phyloP scores from a whole-genome alignment of 2,888 invertebrate species.

The Clostera curtula region DNA sequence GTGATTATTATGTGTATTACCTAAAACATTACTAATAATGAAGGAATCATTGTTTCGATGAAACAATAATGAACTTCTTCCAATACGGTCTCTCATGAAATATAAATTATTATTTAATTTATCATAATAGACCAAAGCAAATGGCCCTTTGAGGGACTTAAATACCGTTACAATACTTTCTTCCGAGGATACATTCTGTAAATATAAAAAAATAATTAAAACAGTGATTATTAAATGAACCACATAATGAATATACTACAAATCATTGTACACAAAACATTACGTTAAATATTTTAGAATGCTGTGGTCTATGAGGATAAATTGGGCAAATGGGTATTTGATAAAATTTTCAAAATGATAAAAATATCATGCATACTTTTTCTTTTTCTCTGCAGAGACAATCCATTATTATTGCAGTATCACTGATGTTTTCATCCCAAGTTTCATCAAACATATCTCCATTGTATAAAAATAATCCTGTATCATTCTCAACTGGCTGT shows the following conservation, averaged over 20 bases:
- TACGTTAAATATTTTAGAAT: too few relatives aligned
- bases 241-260: too few relatives aligned
- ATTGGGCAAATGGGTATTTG: too few relatives aligned
- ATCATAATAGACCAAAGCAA: conserved; percentile 86
- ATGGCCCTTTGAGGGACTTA: conserved; percentile 84
- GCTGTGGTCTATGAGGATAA: too few relatives aligned
- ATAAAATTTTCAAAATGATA: not conserved
- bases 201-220: conserved; percentile 8
- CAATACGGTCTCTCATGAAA: conserved; percentile 90
- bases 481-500: conserved; percentile 80
- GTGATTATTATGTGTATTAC: conserved; percentile 33
- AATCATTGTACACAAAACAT: too few relatives aligned
- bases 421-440: conserved; percentile 49
- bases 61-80: conserved; percentile 87
- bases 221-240: not conserved
- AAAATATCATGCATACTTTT: conserved; percentile 5
- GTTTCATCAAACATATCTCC: conserved; percentile 86
- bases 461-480: conserved; percentile 87
- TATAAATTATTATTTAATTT: conserved; percentile 75
- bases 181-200: conserved; percentile 25
- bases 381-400: conserved; percentile 28
- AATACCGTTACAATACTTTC: conserved; percentile 62
- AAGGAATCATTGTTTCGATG: conserved; percentile 54
- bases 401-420: conserved; percentile 70
- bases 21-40: conserved; percentile 72